Conservation (phyloP, 2,113 vertebrate species). For the Thomomys bottae region DNA sequence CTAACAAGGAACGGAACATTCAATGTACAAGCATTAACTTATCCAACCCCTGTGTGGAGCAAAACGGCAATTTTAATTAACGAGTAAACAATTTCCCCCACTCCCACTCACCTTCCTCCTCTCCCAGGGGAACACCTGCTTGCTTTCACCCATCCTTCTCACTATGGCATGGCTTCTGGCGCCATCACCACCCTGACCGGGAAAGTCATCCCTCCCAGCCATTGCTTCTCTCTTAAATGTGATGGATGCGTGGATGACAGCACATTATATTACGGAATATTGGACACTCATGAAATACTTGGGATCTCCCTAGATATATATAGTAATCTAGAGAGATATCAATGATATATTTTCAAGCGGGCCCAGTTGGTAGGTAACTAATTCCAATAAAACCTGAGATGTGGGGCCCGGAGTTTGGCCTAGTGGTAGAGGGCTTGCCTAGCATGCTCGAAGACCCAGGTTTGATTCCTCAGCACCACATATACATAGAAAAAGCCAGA, state of each 20-base stretch:
- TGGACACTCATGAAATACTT: slow-evolving; percentile 26
- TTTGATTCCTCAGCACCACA: no score
- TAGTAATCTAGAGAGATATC: neutral
- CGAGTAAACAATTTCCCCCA: neutral
- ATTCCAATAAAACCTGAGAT: neutral
- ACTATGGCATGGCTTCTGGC: slow-evolving; percentile 1
- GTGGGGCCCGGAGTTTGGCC: no score
- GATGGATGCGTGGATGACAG: neutral
- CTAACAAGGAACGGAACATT: neutral
- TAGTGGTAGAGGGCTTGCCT: no score
- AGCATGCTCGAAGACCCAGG: no score
- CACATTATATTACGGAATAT: neutral
- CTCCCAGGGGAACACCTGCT: neutral
- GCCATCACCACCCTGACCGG: neutral
- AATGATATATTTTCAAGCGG: neutral
- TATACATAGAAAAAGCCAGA: no score
- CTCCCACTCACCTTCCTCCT: neutral
- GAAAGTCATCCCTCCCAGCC: neutral
- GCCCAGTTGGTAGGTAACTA: neutral
- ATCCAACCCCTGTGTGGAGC: neutral
- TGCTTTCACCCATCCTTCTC: neutral
- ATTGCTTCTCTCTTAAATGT: slow-evolving; percentile 15
- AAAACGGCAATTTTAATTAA: slow-evolving; percentile 8
- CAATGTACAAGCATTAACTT: neutral
- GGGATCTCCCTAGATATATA: neutral